Evolutionary conservation across 2,888 invertebrate species (phyloP), one percentile per base, ranked within the genome.

Genomic region (Phortica okadai): DNA sequence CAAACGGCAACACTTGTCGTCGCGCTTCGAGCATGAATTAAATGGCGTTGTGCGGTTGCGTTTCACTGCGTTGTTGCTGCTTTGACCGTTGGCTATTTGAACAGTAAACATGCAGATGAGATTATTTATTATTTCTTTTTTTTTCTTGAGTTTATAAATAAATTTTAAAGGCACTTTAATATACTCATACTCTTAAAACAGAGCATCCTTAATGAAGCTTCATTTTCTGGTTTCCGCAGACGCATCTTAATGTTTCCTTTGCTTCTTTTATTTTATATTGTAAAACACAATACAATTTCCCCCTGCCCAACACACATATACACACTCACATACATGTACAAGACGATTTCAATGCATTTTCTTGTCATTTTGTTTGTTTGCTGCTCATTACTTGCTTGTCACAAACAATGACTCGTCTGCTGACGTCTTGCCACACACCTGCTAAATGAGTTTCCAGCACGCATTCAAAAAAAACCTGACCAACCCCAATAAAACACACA

Each of bases 271-370:
- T 14, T 50, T 0, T 50, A 50, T 50, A 8, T 10, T 45, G 6
- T 6, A 50, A 50, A 50, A 11, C 8, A 50, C 50, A 50, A 50
- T 50, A 14, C 50, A 14, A 50, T 25, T 64, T 64, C 64, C 25
- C 25, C 33, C 10, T 64, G 76, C 75, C 74, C 76, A 78, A 76
- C 79, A 79, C 82, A 82, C 80, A 75, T 56, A 77, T 44, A 73
- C 58, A 74, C 54, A 78, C 62, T 69, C n/a, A 44, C 25, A 78
- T 74, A 74, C 11, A 42, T 59, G 74, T 33, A 77, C n/a, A 44
- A 75, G 80, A 74, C 73, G 73, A 66, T 21, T 11, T 67, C 59
- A 87, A 78, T 83, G 78, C 84, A 80, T 78, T 81, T 83, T 81
- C 80, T 82, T 82, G 82, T 80, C 83, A 74, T 82, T 81, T 81